These are phyloP conservation scores for Halcyon malimbica DNA, from an alignment of 2,113 vertebrate species.

Conservation along the genomic window DNA sequence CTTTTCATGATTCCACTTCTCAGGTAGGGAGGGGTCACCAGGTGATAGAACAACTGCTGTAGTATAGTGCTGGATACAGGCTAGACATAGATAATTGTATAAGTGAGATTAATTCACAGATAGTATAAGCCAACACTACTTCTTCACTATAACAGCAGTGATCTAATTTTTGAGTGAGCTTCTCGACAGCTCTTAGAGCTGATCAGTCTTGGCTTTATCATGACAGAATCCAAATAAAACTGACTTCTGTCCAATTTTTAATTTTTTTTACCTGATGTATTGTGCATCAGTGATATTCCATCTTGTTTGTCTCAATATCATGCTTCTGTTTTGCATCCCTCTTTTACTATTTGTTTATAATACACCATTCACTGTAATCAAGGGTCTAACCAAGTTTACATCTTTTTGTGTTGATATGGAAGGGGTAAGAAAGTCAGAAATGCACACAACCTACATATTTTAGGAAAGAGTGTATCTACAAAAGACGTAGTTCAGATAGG, in stretches of 20 bases:
- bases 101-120: background rate
- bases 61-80: too few species aligned
- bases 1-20: background rate
- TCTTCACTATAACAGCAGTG: background rate
- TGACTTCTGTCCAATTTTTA: background rate
- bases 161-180: background rate
- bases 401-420: background rate
- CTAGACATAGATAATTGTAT: background rate
- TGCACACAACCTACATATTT: background rate
- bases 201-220: background rate
- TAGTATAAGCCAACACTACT: background rate
- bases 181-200: background rate
- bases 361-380: background rate
- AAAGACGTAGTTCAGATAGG: background rate
- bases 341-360: background rate
- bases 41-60: too few species aligned
- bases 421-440: background rate
- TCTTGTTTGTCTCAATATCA: background rate
- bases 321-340: background rate
- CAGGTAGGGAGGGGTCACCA: background rate
- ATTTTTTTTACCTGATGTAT: background rate
- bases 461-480: background rate
- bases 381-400: background rate
- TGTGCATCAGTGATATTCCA: background rate
- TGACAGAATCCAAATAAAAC: background rate